Percentiles rank a stretch among this genome's conserved stretches.
phyloP scores from a whole-genome alignment of 1,140 invertebrate genomes.

The Planococcus citri region DNA sequence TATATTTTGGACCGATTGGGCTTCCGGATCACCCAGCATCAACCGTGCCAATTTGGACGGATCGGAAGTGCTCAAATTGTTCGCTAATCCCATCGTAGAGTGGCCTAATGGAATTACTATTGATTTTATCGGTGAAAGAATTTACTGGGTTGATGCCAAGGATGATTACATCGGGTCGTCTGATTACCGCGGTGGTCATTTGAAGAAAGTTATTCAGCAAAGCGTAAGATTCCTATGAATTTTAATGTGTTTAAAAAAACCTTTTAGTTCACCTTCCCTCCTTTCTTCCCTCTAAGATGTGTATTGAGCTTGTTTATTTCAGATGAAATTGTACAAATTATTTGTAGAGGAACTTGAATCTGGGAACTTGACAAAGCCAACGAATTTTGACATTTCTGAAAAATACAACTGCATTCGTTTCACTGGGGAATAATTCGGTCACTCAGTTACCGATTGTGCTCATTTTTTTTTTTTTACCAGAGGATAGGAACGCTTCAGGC shows the following conservation, averaged over 20 bases:
- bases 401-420: too few species aligned
- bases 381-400: too few species aligned
- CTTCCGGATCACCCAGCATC: conserved; percentile 57
- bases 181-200: conserved; percentile 65
- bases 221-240: conserved; percentile 36
- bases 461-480: too few species aligned
- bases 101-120: conserved; percentile 83
- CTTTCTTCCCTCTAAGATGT: neutral
- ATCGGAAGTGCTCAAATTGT: conserved; percentile 51
- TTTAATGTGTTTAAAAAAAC: neutral
- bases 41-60: conserved; percentile 79
- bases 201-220: conserved; percentile 53
- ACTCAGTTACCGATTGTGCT: too few species aligned
- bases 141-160: conserved; percentile 79
- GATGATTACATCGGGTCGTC: conserved; percentile 74
- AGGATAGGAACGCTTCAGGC: too few species aligned
- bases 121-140: conserved; percentile 63
- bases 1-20: conserved; percentile 91
- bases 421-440: too few species aligned
- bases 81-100: conserved; percentile 46
- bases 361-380: too few species aligned
- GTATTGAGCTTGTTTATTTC: neutral
- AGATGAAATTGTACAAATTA: neutral
- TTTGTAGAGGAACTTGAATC: too few species aligned
- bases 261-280: neutral